A percentile compares a stretch with the other conserved stretches of the same genome.
Evolutionary conservation across 2,113 vertebrate species (phyloP).

Genomic region (Verasper variegatus): DNA sequence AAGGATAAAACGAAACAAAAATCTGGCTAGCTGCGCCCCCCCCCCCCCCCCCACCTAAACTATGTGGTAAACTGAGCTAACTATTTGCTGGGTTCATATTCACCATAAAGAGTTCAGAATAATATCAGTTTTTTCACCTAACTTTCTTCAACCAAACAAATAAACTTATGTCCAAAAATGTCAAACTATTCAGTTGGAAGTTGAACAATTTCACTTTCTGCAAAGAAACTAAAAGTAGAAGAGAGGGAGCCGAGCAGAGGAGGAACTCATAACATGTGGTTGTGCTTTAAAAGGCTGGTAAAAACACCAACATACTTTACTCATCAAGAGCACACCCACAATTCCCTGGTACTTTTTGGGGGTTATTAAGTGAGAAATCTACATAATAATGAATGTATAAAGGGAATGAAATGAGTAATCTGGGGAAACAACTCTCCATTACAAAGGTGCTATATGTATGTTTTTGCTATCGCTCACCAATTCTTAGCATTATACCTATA

Average conservation of each 20-base stretch:
- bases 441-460: not conserved
- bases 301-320: conserved; percentile 16
- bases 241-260: not conserved
- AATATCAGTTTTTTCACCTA: too few relatives aligned
- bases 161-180: not conserved
- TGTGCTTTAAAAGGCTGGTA: conserved; percentile 28
- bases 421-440: conserved; percentile 9
- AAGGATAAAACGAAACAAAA: not conserved
- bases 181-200: not conserved
- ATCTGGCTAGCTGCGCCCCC: not conserved
- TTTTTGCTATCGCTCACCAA: not conserved
- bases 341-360: conserved; percentile 8
- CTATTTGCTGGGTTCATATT: too few relatives aligned
- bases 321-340: conserved; percentile 18
- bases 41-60: not conserved
- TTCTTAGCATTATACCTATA: not conserved
- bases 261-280: not conserved
- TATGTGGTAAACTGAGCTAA: not conserved
- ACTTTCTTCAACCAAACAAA: not conserved
- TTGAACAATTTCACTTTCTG: not conserved
- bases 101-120: too few relatives aligned
- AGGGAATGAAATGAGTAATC: conserved; percentile 17
- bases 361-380: conserved; percentile 29
- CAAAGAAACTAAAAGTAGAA: not conserved
- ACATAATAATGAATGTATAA: conserved; percentile 15